A percentile compares a stretch with the other conserved stretches of the same genome.
phyloP scores from a whole-genome alignment of 2,888 invertebrate genomes.

The Timema cristinae region DNA sequence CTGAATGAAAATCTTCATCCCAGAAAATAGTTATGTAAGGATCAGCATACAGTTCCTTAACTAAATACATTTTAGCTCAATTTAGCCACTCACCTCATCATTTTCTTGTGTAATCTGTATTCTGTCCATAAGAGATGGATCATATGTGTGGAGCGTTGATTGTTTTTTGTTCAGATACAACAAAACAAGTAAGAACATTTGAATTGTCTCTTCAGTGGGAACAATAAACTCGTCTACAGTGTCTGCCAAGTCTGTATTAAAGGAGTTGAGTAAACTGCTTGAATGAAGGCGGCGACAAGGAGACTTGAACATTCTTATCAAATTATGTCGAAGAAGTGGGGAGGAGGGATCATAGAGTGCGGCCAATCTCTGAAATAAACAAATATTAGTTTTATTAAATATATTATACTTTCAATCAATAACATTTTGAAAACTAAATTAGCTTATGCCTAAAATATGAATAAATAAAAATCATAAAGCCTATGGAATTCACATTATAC shows the following conservation, averaged over 20 bases:
- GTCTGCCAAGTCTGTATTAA: constrained; percentile 11
- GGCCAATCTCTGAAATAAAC: constrained; percentile 47
- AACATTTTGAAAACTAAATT: constrained; percentile 18
- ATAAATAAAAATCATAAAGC: too few relatives aligned
- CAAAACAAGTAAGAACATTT: constrained; percentile 29
- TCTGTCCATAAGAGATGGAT: constrained; percentile 39
- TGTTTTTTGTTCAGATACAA: constrained; percentile 17
- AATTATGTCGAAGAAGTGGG: constrained; percentile 48
- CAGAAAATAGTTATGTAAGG: too few relatives aligned
- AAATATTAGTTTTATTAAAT: constrained; percentile 21
- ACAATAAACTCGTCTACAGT: constrained; percentile 23
- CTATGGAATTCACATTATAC: too few relatives aligned
- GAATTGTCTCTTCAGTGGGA: constrained; percentile 26
- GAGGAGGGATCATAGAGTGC: constrained; percentile 60
- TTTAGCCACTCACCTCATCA: constrained; percentile 31
- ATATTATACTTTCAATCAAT: constrained; percentile 33
- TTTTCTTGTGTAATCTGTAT: constrained; percentile 37
- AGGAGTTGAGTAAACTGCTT: background rate
- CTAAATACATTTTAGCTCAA: background rate
- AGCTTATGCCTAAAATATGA: background rate
- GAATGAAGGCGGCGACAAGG: constrained; percentile 36
- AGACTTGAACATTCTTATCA: constrained; percentile 41
- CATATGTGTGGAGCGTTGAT: constrained; percentile 13
- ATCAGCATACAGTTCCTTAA: too few relatives aligned
- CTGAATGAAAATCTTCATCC: too few relatives aligned